Evolutionary conservation across 2,888 invertebrate species (phyloP), one percentile per base, ranked within the genome.

Genomic region (Clistopyga incitator): DNA sequence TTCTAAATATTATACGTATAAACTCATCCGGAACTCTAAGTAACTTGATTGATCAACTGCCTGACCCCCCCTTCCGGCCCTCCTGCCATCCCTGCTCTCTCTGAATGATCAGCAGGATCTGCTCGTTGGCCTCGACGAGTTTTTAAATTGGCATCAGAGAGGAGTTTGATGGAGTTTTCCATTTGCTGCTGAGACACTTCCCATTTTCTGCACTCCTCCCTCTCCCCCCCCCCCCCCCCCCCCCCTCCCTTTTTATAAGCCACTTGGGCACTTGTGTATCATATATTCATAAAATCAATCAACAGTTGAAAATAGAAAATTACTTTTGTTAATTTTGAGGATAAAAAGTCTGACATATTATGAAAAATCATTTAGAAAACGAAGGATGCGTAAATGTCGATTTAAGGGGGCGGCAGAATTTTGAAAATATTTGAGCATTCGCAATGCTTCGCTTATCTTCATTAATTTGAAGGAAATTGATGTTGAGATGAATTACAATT

Each of bases 101-200:
- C 56, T 15, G 23, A 45, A 29, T 68, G 52, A 78, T 82, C 59
- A 45, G 52, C n/a, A 11, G 45, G 75, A 81, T 70, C 54, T 70
- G 42, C 70, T 47, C 47, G 54, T 71, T 65, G 56, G 67, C 45
- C 65, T 50, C 54, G 45, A 78, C 42, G 65, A 82, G 75, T 82
- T 82, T 82, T 82, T 75, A 82, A 82, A 78, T 82, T 82, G 70
- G 45, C 59, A 75, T 71, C 78, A 45, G 56, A 20, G 42, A 56
- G n/a, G 61, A 82, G 82, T 82, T 83, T 77, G 79, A 84, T 84
- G 54, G 64, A 84, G 77, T 77, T 80, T 68, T 61, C 20, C 67
- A 45, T 61, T 20, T 72, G 15, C 23, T n/a, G 64, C 29, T 42
- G 20, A 20, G 20, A 29, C 11, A 20, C 34, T 34, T 10, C 72